These are phyloP conservation scores for Heteractis magnifica DNA, from an alignment of 92 coral and sea anemone species.

Conservation along the genomic window DNA sequence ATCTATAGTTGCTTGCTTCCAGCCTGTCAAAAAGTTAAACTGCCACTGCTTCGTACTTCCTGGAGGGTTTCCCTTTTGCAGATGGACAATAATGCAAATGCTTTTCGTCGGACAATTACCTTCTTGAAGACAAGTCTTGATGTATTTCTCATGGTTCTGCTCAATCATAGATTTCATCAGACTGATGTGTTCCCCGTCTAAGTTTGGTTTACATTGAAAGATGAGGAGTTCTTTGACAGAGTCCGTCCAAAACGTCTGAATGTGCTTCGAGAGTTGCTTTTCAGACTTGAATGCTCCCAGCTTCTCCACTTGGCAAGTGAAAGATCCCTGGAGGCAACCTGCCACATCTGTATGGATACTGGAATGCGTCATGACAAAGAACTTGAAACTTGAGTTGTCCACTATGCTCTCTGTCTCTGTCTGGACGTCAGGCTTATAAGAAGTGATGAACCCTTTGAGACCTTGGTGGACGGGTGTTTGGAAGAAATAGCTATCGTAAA, in stretches of 20 bases:
- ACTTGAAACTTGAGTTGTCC: conserved; percentile 19
- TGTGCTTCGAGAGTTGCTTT: conserved; percentile 29
- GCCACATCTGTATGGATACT: conserved; percentile 37
- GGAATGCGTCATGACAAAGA: conserved; percentile 39
- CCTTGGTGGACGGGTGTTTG: conserved; percentile 37
- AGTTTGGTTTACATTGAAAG: conserved; percentile 41
- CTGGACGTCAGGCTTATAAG: neutral
- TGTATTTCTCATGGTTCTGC: conserved; percentile 23
- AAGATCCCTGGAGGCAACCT: conserved; percentile 14
- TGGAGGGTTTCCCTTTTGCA: conserved; percentile 17
- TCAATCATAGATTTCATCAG: conserved; percentile 31
- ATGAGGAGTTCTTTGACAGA: conserved; percentile 24
- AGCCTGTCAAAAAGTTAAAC: conserved; percentile 33
- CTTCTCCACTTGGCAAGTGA: conserved; percentile 36
- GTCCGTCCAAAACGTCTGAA: conserved; percentile 33
- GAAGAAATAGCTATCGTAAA: conserved; percentile 11
- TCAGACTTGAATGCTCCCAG: conserved; percentile 46
- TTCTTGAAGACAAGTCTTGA: neutral
- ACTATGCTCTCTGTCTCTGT: neutral
- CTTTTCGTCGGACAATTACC: conserved; percentile 11
- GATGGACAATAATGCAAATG: conserved; percentile 37
- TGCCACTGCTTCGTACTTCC: conserved; percentile 14
- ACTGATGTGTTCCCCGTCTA: conserved; percentile 39
- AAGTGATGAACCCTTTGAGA: conserved; percentile 26
- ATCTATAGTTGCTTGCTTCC: conserved; percentile 42